A percentile compares a stretch with the other conserved stretches of the same genome.
These are phyloP conservation scores for Drosophila novamexicana DNA, from an alignment of 1,140 invertebrate species.

Conservation along the genomic window DNA sequence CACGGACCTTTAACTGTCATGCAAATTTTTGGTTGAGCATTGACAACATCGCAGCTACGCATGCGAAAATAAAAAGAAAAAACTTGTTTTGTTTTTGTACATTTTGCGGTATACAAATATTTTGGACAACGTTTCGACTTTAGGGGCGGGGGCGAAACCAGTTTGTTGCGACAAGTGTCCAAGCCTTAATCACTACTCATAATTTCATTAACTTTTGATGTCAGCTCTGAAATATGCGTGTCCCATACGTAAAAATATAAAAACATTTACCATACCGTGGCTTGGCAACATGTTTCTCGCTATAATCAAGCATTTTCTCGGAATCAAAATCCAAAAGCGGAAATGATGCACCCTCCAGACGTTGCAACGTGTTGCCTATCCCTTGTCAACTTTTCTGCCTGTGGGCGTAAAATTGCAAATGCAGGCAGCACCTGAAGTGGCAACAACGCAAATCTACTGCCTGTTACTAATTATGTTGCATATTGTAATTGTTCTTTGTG, in stretches of 20 bases:
- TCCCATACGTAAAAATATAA: constrained; percentile 6
- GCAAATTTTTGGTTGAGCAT: constrained; percentile 28
- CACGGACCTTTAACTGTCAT: constrained; percentile 44
- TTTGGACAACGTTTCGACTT: constrained; percentile 40
- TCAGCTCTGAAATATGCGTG: constrained; percentile 57
- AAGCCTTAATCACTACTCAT: constrained; percentile 25
- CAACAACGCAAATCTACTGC: constrained; percentile 8
- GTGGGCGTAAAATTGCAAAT: no score
- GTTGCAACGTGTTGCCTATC: background rate
- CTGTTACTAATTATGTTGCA: background rate
- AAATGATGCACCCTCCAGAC: constrained; percentile 42
- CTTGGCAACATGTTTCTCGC: background rate
- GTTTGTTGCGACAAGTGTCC: constrained; percentile 68
- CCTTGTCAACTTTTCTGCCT: background rate
- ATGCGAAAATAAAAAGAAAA: constrained; percentile 22
- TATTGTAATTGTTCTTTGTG: background rate
- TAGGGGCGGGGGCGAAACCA: constrained; percentile 58
- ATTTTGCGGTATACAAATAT: constrained; percentile 28
- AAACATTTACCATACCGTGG: background rate
- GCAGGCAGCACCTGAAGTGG: no score
- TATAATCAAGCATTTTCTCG: background rate
- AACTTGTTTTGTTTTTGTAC: constrained; percentile 36
- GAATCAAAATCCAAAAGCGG: constrained; percentile 41
- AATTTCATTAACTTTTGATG: constrained; percentile 37
- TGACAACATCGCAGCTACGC: constrained; percentile 9